A percentile compares a stretch with the other conserved stretches of the same genome.
These are phyloP conservation scores for Rhynchomys soricoides DNA, from an alignment of 2,113 vertebrate genomes.

Conservation along the genomic window DNA sequence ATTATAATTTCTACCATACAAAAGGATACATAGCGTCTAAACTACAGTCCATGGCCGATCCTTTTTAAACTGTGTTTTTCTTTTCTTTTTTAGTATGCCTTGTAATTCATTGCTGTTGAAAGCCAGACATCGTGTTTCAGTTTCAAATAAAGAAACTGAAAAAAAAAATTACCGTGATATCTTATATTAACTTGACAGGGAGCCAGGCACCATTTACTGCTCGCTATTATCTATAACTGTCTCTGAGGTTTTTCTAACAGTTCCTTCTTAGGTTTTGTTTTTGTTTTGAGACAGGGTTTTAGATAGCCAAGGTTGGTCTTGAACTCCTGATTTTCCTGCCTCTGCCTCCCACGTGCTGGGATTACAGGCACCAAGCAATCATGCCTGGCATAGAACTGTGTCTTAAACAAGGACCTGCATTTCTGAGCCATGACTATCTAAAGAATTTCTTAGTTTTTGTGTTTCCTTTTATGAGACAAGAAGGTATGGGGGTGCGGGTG, in stretches of 20 bases:
- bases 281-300: not conserved
- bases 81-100: not conserved
- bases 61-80: not conserved
- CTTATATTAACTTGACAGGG: not conserved
- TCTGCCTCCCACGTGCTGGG: not conserved
- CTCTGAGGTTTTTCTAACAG: not conserved
- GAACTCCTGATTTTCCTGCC: not conserved
- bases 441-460: slow-evolving; percentile 15
- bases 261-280: not conserved
- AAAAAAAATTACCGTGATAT: not conserved
- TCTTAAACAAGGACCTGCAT: not conserved
- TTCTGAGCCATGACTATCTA: not conserved
- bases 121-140: not conserved
- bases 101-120: not conserved
- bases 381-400: no score
- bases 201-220: not conserved
- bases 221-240: not conserved
- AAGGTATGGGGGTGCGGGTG: not conserved
- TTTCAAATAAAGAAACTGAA: not conserved
- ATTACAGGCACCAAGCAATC: not conserved
- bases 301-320: not conserved
- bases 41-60: not conserved
- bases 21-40: no score
- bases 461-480: not conserved
- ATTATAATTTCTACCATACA: no score